Percentiles rank a stretch among this genome's conserved stretches.
These are phyloP conservation scores for Habropoda laboriosa DNA, from an alignment of 1,140 invertebrate genomes.

Conservation along the genomic window DNA sequence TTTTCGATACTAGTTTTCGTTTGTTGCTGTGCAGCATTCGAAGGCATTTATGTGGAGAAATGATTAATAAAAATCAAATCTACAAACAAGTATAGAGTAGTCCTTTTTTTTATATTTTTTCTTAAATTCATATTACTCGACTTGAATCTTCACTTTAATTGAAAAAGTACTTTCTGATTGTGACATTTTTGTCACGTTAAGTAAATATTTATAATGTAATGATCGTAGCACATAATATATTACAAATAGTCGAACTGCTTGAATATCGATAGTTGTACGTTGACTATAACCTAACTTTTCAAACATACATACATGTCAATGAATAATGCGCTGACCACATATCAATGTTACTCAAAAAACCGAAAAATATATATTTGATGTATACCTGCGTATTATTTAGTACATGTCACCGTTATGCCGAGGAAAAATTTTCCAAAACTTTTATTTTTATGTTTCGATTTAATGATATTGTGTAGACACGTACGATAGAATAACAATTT, in stretches of 20 bases:
- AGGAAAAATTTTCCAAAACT: slow-evolving; percentile 7
- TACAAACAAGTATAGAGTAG: neutral
- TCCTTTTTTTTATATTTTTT: neutral
- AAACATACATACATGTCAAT: neutral
- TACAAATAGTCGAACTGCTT: slow-evolving; percentile 20
- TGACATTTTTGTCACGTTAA: neutral
- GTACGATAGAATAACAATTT: slow-evolving; percentile 38
- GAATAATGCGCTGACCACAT: slow-evolving; percentile 12
- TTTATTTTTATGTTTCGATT: slow-evolving; percentile 31
- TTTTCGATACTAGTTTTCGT: neutral
- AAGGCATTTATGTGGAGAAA: neutral
- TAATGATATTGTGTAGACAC: slow-evolving; percentile 31
- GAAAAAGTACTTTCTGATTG: neutral
- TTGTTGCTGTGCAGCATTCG: neutral
- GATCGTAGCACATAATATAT: slow-evolving; percentile 1
- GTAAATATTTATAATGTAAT: slow-evolving; percentile 22
- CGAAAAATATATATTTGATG: slow-evolving; percentile 12
- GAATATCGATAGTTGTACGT: slow-evolving; percentile 1
- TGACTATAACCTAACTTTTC: slow-evolving; percentile 12
- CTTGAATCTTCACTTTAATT: neutral
- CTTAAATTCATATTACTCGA: neutral
- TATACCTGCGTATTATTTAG: slow-evolving; percentile 7
- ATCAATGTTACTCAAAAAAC: slow-evolving; percentile 21
- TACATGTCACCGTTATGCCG: neutral
- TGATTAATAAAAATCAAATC: neutral